A percentile compares a stretch with the other conserved stretches of the same genome.
Evolutionary conservation across 2,888 invertebrate species (phyloP).

Genomic region (Alsophila aescularia): DNA sequence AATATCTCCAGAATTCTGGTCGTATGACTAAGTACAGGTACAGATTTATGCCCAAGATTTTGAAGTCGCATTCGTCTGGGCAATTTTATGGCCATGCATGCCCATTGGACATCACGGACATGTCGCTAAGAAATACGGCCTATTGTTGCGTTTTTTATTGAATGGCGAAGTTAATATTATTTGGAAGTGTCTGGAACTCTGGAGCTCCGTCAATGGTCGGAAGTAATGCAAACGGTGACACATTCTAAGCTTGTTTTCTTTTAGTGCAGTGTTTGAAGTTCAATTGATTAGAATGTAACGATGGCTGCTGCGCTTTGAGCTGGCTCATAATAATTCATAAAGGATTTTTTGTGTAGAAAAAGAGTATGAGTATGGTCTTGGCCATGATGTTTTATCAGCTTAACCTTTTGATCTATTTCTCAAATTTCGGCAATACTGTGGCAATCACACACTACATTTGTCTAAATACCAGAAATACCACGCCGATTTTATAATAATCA

Average conservation of each 20-base stretch:
- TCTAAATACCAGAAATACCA: no score
- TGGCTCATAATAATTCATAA: background rate
- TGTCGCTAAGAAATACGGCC: constrained; percentile 41
- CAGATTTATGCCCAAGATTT: constrained; percentile 52
- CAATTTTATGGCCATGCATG: constrained; percentile 45
- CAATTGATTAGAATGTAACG: background rate
- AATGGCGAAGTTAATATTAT: constrained; percentile 24
- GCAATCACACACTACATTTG: no score
- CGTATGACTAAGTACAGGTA: constrained; percentile 37
- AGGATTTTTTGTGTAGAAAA: no score
- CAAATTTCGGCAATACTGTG: no score
- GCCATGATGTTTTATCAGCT: no score
- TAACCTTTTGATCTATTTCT: no score
- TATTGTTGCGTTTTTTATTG: constrained; percentile 52
- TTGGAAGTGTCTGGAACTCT: constrained; percentile 13
- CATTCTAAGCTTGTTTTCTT: constrained; percentile 6
- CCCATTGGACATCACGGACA: constrained; percentile 32
- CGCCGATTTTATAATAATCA: no score
- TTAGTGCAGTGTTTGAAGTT: constrained; percentile 5
- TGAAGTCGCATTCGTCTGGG: constrained; percentile 44
- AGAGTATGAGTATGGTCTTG: no score
- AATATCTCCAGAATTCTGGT: constrained; percentile 42
- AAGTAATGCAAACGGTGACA: constrained; percentile 21
- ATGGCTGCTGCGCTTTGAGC: background rate
- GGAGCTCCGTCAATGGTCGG: constrained; percentile 21